Percentiles rank a stretch among this genome's conserved stretches.
Evolutionary conservation across 2,888 invertebrate genomes (phyloP).

Genomic region (Scaptomyza flava): DNA sequence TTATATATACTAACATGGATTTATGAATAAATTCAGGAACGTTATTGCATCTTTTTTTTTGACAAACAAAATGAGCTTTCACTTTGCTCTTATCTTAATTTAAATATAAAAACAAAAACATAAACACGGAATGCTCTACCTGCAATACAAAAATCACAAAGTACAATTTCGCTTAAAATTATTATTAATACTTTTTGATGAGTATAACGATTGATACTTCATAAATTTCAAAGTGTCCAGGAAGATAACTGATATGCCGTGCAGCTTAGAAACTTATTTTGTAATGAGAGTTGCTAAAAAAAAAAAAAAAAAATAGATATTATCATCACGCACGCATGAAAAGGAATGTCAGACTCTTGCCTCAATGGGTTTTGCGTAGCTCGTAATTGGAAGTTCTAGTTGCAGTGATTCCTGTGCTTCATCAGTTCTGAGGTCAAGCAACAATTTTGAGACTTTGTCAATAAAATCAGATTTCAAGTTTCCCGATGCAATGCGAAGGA

Average conservation of each 20-base stretch:
- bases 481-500: slow-evolving; percentile 49
- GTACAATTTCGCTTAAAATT: not conserved
- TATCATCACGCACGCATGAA: not conserved
- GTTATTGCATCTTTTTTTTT: no score
- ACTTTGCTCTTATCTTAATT: no score
- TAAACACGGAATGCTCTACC: no score
- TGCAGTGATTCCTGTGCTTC: slow-evolving; percentile 6
- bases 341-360: not conserved
- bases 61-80: no score
- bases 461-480: slow-evolving; percentile 33
- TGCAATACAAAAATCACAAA: no score
- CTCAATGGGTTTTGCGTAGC: not conserved
- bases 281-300: slow-evolving; percentile 15
- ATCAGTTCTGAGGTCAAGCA: slow-evolving; percentile 1
- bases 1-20: no score
- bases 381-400: slow-evolving; percentile 41
- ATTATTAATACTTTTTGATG: not conserved
- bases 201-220: not conserved
- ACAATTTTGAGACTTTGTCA: slow-evolving; percentile 28
- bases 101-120: no score
- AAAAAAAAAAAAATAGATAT: not conserved
- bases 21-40: no score
- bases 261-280: slow-evolving; percentile 12
- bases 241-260: slow-evolving; percentile 22
- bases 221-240: slow-evolving; percentile 21